Conservation (phyloP, 35 echinoderm and acorn worm genomes). For the Acanthaster planci region DNA sequence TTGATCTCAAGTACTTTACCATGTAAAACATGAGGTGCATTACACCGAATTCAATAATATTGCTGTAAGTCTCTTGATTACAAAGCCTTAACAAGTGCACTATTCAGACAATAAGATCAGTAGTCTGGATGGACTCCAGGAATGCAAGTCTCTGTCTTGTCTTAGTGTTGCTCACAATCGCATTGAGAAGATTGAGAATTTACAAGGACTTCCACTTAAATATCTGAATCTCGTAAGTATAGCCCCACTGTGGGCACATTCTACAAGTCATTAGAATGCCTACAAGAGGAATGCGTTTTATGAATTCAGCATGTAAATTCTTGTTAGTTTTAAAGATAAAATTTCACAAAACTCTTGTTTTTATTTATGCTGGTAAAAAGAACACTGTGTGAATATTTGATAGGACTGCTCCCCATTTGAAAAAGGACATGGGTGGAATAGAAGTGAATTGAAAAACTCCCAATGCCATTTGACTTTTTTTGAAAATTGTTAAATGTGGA, state of each 20-base stretch:
- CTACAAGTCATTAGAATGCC: not conserved
- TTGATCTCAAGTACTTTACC: too few species aligned
- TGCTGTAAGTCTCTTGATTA: not conserved
- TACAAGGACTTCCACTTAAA: constrained; percentile 67
- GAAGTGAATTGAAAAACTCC: too few species aligned
- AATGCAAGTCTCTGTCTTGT: constrained; percentile 60
- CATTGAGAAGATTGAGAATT: constrained; percentile 72
- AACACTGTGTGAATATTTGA: too few species aligned
- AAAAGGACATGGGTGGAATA: too few species aligned
- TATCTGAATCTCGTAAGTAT: constrained; percentile 85
- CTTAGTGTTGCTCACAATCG: constrained; percentile 93
- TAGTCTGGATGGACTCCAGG: constrained; percentile 71
- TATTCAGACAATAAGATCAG: constrained; percentile 82
- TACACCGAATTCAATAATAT: too few species aligned
- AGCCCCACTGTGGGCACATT: not conserved
- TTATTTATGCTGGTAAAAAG: too few species aligned
- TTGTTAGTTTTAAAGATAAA: too few species aligned
- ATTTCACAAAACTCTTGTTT: too few species aligned
- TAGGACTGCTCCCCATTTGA: too few species aligned
- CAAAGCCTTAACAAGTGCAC: constrained; percentile 42
- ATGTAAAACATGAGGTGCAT: too few species aligned
- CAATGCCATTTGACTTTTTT: too few species aligned
- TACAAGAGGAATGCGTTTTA: not conserved
- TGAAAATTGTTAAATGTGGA: too few species aligned
- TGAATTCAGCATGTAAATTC: not conserved